A percentile compares a stretch with the other conserved stretches of the same genome.
Conservation (phyloP, 2,888 invertebrate genomes). For the Frankliniella intonsa region DNA sequence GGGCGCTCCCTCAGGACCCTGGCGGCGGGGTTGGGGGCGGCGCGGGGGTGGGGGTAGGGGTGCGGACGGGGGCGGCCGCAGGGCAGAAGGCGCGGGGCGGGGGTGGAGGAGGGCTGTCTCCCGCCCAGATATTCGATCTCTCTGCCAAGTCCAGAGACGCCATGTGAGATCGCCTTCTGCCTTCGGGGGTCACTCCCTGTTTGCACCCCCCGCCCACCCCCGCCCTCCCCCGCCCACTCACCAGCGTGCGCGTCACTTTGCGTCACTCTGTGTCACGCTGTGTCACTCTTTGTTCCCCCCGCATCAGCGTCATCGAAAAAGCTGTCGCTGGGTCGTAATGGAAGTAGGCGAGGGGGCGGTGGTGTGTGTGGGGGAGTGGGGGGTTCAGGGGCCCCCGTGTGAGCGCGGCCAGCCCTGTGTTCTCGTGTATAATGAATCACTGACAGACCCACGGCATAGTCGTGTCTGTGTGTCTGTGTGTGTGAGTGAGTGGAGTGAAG, state of each 20-base stretch:
- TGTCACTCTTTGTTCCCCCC: not conserved
- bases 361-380: no score
- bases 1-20: not conserved
- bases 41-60: no score
- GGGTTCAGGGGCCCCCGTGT: no score
- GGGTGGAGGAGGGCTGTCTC: not conserved
- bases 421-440: no score
- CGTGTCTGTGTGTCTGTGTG: no score
- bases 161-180: no score
- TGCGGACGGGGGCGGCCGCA: not conserved
- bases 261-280: not conserved
- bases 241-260: not conserved
- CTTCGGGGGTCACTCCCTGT: not conserved
- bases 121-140: not conserved
- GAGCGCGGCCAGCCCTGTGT: no score
- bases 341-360: not conserved
- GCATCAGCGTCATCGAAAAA: not conserved
- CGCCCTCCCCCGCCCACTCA: not conserved
- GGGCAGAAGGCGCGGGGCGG: not conserved
- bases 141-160: not conserved
- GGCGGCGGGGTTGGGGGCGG: no score
- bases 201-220: no score
- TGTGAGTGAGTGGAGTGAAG: no score
- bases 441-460: no score
- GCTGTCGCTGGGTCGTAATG: not conserved